A percentile compares a stretch with the other conserved stretches of the same genome.
Conservation (phyloP, 2,113 vertebrate genomes). For the Strix aluco region DNA sequence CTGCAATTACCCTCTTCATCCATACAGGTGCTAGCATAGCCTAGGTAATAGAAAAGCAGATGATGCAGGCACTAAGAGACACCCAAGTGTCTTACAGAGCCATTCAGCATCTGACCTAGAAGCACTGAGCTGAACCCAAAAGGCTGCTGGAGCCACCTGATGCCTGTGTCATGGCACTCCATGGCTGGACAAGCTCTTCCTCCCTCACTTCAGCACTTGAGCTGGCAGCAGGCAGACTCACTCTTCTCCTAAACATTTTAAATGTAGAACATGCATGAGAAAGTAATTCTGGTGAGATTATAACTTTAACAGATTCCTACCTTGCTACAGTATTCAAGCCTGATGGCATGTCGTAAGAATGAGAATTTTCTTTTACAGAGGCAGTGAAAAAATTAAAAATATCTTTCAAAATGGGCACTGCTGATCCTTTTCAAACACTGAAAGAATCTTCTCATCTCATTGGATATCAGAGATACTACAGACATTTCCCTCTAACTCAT, state of each 20-base stretch:
- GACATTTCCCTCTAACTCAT: neutral
- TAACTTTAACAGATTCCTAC: neutral
- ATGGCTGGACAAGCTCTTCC: neutral
- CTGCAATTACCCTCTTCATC: neutral
- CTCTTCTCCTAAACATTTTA: neutral
- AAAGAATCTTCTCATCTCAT: neutral
- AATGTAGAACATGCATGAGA: neutral
- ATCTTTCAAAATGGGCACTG: neutral
- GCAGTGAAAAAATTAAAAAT: neutral
- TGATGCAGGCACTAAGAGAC: neutral
- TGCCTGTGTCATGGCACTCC: neutral
- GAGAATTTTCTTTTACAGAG: neutral
- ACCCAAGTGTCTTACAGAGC: neutral
- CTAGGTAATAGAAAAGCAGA: neutral
- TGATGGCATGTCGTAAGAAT: neutral
- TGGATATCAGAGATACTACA: neutral
- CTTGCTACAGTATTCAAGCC: neutral
- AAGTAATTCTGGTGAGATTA: neutral
- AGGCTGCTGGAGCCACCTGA: neutral
- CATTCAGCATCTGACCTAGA: neutral
- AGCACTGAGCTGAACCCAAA: neutral
- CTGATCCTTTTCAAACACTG: neutral
- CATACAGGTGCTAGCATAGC: neutral
- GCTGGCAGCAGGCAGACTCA: neutral
- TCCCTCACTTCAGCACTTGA: neutral